phyloP scores from a whole-genome alignment of 1,140 invertebrate genomes.

The Manduca sexta region DNA sequence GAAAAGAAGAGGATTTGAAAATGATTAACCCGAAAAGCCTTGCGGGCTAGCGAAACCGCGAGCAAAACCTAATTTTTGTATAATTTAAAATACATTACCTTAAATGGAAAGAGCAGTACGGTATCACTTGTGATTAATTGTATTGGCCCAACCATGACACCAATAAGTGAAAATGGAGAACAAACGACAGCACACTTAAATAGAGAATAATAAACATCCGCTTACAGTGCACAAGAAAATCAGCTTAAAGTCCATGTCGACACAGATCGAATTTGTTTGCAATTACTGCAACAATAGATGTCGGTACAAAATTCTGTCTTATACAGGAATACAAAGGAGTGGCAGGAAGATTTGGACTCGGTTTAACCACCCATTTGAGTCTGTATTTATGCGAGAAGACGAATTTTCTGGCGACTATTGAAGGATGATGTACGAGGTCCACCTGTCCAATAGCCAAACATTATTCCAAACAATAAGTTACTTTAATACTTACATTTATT shows the following conservation, averaged over 20 bases:
- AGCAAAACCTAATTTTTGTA: too few relatives aligned
- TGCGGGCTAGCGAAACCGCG: too few relatives aligned
- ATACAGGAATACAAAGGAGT: conserved; percentile 37
- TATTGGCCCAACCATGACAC: too few relatives aligned
- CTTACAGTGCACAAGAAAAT: conserved; percentile 40
- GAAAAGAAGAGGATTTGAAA: too few relatives aligned
- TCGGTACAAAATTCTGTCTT: conserved; percentile 21
- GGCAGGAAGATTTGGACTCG: conserved; percentile 52
- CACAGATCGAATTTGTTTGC: background rate
- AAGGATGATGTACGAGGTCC: conserved; percentile 17
- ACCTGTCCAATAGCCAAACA: conserved; percentile 4
- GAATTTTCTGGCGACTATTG: conserved; percentile 31
- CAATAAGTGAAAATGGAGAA: background rate
- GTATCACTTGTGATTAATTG: too few relatives aligned
- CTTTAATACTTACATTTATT: too few relatives aligned
- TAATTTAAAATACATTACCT: too few relatives aligned
- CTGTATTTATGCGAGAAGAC: conserved; percentile 28
- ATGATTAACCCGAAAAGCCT: too few relatives aligned
- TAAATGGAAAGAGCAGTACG: too few relatives aligned
- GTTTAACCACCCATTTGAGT: conserved; percentile 44
- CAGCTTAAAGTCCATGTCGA: conserved; percentile 36
- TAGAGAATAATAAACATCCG: background rate
- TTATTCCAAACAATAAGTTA: too few relatives aligned
- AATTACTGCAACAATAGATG: conserved; percentile 14
- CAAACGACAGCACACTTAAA: too few relatives aligned